Evolutionary conservation across 2,797 vertebrate genomes (phyloP), one percentile per base, ranked within the genome.

Genomic region (Leucoraja ocellata): DNA sequence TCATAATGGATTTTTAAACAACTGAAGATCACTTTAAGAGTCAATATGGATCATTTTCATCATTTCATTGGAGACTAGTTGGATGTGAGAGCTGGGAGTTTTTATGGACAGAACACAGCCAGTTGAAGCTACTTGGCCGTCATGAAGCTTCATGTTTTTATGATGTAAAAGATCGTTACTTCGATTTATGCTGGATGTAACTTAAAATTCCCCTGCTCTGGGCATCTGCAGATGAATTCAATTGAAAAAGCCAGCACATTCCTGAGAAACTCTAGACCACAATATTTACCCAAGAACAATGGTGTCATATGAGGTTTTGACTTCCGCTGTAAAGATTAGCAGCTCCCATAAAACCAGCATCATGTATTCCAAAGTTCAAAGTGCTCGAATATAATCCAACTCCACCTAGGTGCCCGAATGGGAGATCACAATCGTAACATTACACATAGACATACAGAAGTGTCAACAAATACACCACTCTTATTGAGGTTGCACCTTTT

Each of bases 291-390:
- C 28, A 88, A 65, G 6, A 36, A 65, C 36, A 16, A 68, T 68
- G 84, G n/a, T 88, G 61, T 68, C 84, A 68, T 36, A 63, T 68
- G 84, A 88, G 14, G 65, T 36, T 68, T 58, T 88, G 21, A 68
- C 63, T 68, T 88, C 61, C 84, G 65, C 21, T 68, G 36, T 88
- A 65, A 88, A 88, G 84, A 88, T 88, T 65, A 88, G 84, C 61
- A 21, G 61, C 18, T 32, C n/a, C 28, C 84, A 88, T 65, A 32
- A 88, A 88, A 88, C 28, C 61, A 88, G 13, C 28, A 86, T 32
- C 61, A 86, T 65, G 6, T 32, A 65, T 65, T 88, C n/a, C 84
- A 65, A 65, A 88, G 84, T 65, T 88, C 84, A 88, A 88, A 65
- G 32, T 65, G 61, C 9, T 88, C 84, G 14, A 65, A 16, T 65